Base-by-base conservation (phyloP, 1,140 invertebrate species). In the Drosophila bifasciata region DNA sequence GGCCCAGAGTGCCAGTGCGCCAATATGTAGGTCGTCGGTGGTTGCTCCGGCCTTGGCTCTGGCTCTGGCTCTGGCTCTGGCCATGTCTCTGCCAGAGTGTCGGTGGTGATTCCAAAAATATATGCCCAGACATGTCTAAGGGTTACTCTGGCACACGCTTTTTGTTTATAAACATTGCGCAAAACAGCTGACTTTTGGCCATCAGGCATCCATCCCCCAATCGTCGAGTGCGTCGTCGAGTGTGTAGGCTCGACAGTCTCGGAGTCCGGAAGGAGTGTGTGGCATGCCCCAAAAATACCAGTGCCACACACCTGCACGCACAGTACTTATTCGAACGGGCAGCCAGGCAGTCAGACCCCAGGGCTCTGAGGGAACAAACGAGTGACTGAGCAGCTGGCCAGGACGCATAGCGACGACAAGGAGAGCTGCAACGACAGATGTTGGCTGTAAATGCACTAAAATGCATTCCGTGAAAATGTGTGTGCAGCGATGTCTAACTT, bases 91-190 rank as follows among this genome's bases (percentile, higher is more conserved):
- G 49, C 15, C 36, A 19, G n/a, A 15, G 13, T 53, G 51, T 67
- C 48, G 85, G 79, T 88, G 83, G 84, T 88, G 83, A 86, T 83
- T 88, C 83, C 83, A 88, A 79, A 85, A 79, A 78, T 75, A 76
- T 67, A 77, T 67, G 55, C 68, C 76, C 74, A 83, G 81, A 86
- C 81, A 73, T 88, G 83, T 88, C 83, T 88, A 88, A 88, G 83
- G 83, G 83, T 88, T 88, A 88, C 69, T 78, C 55, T 48, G 60
- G 48, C 49, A 45, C 50, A 68, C 52, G 16, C 44, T 60, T 88
- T 86, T 88, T 88, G 83, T 88, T 88, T 88, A 88, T 88, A 88
- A 88, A 88, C 83, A 88, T 88, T 88, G 79, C 84, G 78, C 79
- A 88, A 81, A 88, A 72, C 83, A 88, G 83, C 83, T 88, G 83